These are phyloP conservation scores for Catharus fuscescens DNA, from an alignment of 2,113 vertebrate genomes.

Conservation along the genomic window DNA sequence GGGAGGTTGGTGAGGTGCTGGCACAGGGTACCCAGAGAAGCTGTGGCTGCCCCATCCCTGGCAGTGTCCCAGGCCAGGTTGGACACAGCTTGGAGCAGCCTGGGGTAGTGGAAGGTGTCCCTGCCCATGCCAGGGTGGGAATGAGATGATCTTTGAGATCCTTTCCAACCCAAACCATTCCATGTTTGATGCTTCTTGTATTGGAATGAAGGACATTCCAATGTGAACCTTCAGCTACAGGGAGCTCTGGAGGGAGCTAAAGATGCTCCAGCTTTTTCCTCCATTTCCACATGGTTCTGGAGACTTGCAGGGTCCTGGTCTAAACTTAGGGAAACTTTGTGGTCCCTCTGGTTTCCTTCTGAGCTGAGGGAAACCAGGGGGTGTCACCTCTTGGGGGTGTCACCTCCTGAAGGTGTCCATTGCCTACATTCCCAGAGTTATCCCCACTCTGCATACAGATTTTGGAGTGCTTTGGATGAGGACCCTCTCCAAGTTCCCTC, in stretches of 20 bases:
- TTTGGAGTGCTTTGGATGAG: not conserved
- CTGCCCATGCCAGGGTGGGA: fast-evolving
- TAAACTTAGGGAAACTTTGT: not conserved
- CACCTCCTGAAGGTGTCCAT: not conserved
- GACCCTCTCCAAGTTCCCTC: not conserved
- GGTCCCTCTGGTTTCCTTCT: not conserved
- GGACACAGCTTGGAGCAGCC: fast-evolving
- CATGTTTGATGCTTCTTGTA: not conserved
- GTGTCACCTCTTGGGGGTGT: not conserved
- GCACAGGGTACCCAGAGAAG: fast-evolving
- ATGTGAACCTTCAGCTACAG: not conserved
- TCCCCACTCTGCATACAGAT: too few relatives aligned
- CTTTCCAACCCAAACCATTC: not conserved
- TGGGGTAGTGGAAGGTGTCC: not conserved
- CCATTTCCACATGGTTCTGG: too few relatives aligned
- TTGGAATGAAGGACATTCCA: not conserved
- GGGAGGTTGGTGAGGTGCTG: fast-evolving
- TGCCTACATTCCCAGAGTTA: not conserved
- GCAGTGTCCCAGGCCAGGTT: fast-evolving
- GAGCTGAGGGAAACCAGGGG: not conserved
- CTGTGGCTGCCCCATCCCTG: not conserved
- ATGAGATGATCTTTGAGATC: not conserved
- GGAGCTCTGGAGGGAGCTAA: not conserved
- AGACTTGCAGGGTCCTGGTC: not conserved
- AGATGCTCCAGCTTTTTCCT: not conserved